Base-by-base conservation (phyloP, 2,888 invertebrate species). In the Oligia strigilis region DNA sequence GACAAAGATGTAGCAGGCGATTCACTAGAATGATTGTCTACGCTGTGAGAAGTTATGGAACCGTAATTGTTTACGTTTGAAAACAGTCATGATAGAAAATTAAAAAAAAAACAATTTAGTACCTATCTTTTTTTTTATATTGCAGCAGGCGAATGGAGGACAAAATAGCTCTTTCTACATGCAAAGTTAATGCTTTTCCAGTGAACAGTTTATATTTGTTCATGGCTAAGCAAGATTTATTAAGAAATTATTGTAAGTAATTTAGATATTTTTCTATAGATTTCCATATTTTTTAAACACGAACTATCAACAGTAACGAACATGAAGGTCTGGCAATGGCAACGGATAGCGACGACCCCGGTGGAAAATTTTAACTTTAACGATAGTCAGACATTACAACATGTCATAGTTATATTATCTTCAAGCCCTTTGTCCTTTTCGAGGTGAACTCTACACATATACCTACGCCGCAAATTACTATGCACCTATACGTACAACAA, bases 341-440 rank as follows among this genome's bases (percentile, higher is more conserved):
- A 17, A 29, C 74, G 43, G 86, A 88, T 86, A 83, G 73, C 72
- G 62, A 36, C 60, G 88, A 72, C 69, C 80, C 66, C 69, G 77
- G 77, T 82, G 88, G 83, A 88, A 86, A 82, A 86, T 82, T 88
- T 85, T 76, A 85, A 87, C 72, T n/a, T 13, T 65, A 60, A 71
- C 60, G 72, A 75, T 85, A 81, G 67, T 23, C 84, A 70, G 85
- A 77, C 67, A 69, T 80, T 87, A 84, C 76, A 72, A 72, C 76
- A 84, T 75, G 46, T 69, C 36, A 55, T 13, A 67, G 40, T 14
- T 43, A 8, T 23, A 55, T 87, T 83, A 78, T 84, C 79, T 58
- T 73, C 49, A 29, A 75, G 66, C 75, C 84, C 76, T 77, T 86
- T 83, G 87, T 84, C 65, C 83, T 70, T 83, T 82, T 74, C 70